A percentile compares a stretch with the other conserved stretches of the same genome.
Conservation (phyloP, 2,888 invertebrate species). For the Caenorhabditis plicata region DNA sequence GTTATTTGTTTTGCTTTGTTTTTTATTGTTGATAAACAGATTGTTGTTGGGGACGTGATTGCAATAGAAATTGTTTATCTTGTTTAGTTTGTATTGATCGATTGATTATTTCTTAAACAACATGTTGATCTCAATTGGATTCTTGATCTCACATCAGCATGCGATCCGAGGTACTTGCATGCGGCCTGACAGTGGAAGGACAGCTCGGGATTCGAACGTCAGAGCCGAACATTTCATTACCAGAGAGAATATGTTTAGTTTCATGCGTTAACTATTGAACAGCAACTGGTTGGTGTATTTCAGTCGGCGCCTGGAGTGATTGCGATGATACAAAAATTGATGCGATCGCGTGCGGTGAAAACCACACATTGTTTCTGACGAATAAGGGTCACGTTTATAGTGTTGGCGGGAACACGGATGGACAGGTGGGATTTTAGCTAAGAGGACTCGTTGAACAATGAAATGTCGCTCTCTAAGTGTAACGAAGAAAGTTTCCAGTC, state of each 20-base stretch:
- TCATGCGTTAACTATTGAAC: background rate
- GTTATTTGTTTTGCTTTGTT: slow-evolving; percentile 2
- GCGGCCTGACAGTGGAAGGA: slow-evolving; percentile 48
- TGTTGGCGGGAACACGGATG: slow-evolving; percentile 49
- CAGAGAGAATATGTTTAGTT: slow-evolving; percentile 41
- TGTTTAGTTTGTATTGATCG: background rate
- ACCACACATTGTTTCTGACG: slow-evolving; percentile 52
- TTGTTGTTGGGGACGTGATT: background rate
- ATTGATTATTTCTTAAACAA: background rate
- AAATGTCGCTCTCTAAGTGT: too few species aligned
- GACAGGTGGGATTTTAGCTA: too few species aligned
- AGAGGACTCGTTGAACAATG: too few species aligned
- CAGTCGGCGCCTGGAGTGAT: slow-evolving; percentile 47
- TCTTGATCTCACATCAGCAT: slow-evolving; percentile 11
- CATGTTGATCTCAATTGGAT: background rate
- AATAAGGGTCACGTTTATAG: slow-evolving; percentile 55
- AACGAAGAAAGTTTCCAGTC: too few species aligned
- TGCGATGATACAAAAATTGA: slow-evolving; percentile 34
- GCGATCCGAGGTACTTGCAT: slow-evolving; percentile 45
- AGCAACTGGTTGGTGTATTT: slow-evolving; percentile 2
- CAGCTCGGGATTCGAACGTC: slow-evolving; percentile 45
- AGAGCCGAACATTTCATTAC: slow-evolving; percentile 20
- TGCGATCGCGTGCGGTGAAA: slow-evolving; percentile 49
- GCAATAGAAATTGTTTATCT: background rate
- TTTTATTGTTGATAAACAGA: background rate